These are phyloP conservation scores for Temnothorax rugatulus DNA, from an alignment of 2,888 invertebrate species.

Conservation along the genomic window DNA sequence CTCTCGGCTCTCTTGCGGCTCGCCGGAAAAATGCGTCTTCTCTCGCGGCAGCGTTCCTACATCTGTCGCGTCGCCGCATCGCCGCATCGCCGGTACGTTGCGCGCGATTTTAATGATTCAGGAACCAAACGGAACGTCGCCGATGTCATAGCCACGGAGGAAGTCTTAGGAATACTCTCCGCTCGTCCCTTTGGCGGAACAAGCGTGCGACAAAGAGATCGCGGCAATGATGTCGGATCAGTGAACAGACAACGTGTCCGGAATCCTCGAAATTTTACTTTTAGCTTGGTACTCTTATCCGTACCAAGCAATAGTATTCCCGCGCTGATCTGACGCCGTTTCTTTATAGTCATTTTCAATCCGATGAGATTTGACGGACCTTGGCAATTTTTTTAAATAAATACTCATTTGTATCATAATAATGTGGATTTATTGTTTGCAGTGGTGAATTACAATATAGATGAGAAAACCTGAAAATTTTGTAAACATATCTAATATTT, in stretches of 20 bases:
- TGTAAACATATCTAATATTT: background rate
- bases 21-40: conserved; percentile 53
- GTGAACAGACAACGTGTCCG: background rate
- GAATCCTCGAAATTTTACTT: conserved; percentile 3
- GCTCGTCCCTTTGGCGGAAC: background rate
- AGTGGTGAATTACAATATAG: background rate
- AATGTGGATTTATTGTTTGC: background rate
- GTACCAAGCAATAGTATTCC: background rate
- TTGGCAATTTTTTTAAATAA: background rate
- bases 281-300: background rate
- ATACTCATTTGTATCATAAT: background rate
- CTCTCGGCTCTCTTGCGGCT: conserved; percentile 51
- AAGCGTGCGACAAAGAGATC: conserved; percentile 4
- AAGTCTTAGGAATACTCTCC: background rate
- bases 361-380: background rate
- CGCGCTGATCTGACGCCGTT: background rate
- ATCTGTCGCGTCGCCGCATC: background rate
- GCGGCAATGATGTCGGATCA: background rate
- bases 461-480: background rate
- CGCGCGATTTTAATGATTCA: conserved; percentile 27
- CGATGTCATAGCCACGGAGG: background rate
- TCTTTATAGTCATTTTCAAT: background rate
- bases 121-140: background rate
- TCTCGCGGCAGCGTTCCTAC: conserved; percentile 1
- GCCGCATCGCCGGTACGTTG: background rate